Evolutionary conservation across 2,888 invertebrate species (phyloP).

Genomic region (Automeris io): DNA sequence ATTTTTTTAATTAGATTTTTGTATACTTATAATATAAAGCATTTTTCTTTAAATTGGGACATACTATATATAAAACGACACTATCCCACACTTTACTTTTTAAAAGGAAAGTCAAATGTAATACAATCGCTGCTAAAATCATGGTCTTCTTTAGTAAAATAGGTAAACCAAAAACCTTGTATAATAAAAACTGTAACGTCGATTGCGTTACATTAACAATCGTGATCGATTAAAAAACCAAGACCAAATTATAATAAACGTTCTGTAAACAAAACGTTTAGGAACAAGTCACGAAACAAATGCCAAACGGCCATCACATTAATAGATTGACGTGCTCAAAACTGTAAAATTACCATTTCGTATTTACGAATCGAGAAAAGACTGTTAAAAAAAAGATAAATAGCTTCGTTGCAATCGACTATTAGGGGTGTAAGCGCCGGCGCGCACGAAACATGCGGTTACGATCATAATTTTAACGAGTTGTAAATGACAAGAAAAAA

Average conservation of each 20-base stretch:
- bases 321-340: conserved; percentile 73
- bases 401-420: conserved; percentile 35
- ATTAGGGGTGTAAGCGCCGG: conserved; percentile 42
- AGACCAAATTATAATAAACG: conserved; percentile 17
- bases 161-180: no score
- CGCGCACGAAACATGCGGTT: conserved; percentile 40
- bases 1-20: no score
- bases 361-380: conserved; percentile 46
- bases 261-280: conserved; percentile 22
- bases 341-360: conserved; percentile 72
- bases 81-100: no score
- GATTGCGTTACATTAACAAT: conserved; percentile 6
- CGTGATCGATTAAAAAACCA: conserved; percentile 11
- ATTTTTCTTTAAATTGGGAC: no score
- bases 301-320: conserved; percentile 51
- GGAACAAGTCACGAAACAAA: conserved; percentile 60
- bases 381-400: conserved; percentile 27
- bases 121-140: conserved; percentile 4
- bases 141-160: not conserved
- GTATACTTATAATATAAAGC: no score
- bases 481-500: conserved; percentile 32
- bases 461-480: conserved; percentile 51
- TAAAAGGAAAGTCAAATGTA: no score
- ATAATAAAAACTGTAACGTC: no score
- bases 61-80: no score